A percentile compares a stretch with the other conserved stretches of the same genome.
phyloP scores from a whole-genome alignment of 2,113 vertebrate species.

The Ia io region DNA sequence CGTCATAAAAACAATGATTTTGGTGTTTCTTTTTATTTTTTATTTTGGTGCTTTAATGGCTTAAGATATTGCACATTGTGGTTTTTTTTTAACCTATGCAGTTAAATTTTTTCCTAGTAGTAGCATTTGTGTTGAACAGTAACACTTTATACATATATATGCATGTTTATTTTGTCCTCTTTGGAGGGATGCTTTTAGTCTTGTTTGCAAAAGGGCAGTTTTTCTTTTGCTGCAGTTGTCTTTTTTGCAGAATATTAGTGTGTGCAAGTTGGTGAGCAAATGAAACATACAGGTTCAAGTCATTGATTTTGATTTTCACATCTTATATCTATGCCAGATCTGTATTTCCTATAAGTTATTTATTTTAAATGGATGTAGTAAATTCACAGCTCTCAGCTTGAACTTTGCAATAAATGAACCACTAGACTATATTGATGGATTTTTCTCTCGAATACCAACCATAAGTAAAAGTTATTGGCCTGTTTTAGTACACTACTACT shows the following conservation, averaged over 20 bases:
- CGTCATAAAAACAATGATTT: constrained; percentile 72
- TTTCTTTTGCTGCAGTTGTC: constrained; percentile 66
- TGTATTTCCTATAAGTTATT: constrained; percentile 66
- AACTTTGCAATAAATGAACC: constrained; percentile 51
- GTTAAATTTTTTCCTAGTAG: constrained; percentile 81
- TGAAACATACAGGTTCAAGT: constrained; percentile 71
- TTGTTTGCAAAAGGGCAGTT: constrained; percentile 75
- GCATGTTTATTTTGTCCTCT: constrained; percentile 67
- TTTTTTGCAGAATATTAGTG: constrained; percentile 68
- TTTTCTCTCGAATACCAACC: constrained; percentile 52
- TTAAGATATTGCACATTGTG: constrained; percentile 87
- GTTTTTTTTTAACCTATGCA: constrained; percentile 87
- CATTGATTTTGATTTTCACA: constrained; percentile 59
- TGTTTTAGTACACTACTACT: constrained; percentile 36
- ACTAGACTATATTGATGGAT: constrained; percentile 41
- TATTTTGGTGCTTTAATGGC: constrained; percentile 86
- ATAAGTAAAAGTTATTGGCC: neutral
- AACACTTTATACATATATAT: constrained; percentile 82
- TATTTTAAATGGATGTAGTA: constrained; percentile 64
- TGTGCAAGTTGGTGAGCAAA: constrained; percentile 71
- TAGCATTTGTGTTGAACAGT: constrained; percentile 81
- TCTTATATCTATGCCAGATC: constrained; percentile 56
- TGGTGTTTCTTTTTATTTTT: constrained; percentile 48
- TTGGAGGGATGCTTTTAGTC: constrained; percentile 70
- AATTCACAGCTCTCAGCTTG: constrained; percentile 44